A percentile compares a stretch with the other conserved stretches of the same genome.
phyloP scores from a whole-genome alignment of 1,140 invertebrate genomes.

The Caenorhabditis elegans region WBcel235 BX284605.5:7861501-7862000 shows the following conservation, averaged over 20 bases:
- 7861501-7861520: neutral
- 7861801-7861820: too few relatives aligned
- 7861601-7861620: neutral
- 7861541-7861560: slow-evolving; percentile 22
- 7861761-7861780: neutral
- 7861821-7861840: neutral
- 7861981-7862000: neutral
- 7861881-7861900: slow-evolving; percentile 18
- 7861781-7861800: slow-evolving; percentile 13
- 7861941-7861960: neutral
- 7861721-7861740: too few relatives aligned
- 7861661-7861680: too few relatives aligned
- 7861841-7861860: neutral
- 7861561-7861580: slow-evolving; percentile 12
- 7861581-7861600: slow-evolving; percentile 11
- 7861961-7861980: neutral
- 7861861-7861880: neutral
- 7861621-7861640: neutral
- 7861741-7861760: neutral
- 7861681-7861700: too few relatives aligned
- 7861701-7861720: neutral
- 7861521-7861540: neutral
- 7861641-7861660: neutral
- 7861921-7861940: neutral
- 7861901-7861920: neutral